Evolutionary conservation across 1,140 invertebrate genomes (phyloP).

Genomic region (Pachyrhynchus sulphureomaculatus): DNA sequence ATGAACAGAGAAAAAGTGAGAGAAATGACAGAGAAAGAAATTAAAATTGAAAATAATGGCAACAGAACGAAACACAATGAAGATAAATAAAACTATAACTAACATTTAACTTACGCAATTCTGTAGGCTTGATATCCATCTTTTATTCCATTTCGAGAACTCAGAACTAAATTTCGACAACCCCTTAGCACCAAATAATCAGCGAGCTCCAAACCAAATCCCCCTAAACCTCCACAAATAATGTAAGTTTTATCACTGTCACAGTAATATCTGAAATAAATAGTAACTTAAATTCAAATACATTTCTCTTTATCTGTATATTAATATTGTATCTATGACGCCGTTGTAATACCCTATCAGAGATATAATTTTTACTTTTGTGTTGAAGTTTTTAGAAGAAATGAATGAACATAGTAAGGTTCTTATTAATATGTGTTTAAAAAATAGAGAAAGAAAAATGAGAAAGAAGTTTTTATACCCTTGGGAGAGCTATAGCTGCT

Average conservation of each 20-base stretch:
- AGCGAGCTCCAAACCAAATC: constrained; percentile 84
- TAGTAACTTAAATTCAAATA: background rate
- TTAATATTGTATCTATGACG: background rate
- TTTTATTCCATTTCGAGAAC: constrained; percentile 72
- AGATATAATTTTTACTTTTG: too few species aligned
- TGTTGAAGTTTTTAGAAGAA: too few species aligned
- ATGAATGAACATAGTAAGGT: too few species aligned
- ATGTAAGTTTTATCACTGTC: constrained; percentile 56
- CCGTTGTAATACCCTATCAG: too few species aligned
- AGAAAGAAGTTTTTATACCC: too few species aligned
- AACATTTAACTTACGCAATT: constrained; percentile 53
- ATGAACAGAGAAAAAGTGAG: background rate
- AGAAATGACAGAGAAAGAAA: background rate
- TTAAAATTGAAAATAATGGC: background rate
- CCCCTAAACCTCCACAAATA: too few species aligned
- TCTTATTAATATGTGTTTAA: too few species aligned
- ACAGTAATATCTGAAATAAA: constrained; percentile 23
- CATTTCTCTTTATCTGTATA: background rate
- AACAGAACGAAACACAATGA: background rate
- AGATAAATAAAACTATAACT: background rate
- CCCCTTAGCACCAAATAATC: constrained; percentile 86
- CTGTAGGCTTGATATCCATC: constrained; percentile 78
- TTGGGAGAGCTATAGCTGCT: too few species aligned
- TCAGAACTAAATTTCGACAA: constrained; percentile 75
- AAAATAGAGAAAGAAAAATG: too few species aligned